Evolutionary conservation across 2,888 invertebrate species (phyloP).

Genomic region (Dioctria linearis): DNA sequence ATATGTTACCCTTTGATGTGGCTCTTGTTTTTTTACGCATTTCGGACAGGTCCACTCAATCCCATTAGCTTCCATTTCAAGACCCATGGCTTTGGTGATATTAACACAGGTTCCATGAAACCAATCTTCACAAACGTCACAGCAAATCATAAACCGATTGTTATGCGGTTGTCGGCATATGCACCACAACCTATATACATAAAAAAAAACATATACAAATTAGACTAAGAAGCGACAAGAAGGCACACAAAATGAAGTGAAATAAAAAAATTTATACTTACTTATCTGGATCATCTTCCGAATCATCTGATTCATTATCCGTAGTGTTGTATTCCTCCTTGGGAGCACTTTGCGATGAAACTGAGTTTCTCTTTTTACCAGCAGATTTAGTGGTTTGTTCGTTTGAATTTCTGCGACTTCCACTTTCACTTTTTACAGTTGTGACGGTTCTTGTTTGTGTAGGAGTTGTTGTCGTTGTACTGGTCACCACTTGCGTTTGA

Average conservation of each 20-base stretch:
- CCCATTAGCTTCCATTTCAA: conserved; percentile 91
- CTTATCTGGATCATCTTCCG: conserved; percentile 94
- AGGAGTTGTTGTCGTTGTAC: conserved; percentile 51
- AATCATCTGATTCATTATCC: conserved; percentile 73
- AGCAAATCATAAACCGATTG: conserved; percentile 97
- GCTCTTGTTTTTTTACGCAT: conserved; percentile 77
- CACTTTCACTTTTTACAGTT: conserved; percentile 15
- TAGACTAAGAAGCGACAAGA: background rate
- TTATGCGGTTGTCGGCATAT: conserved; percentile 96
- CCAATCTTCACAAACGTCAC: conserved; percentile 97
- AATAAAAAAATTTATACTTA: conserved; percentile 62
- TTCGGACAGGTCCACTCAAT: conserved; percentile 92
- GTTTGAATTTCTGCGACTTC: conserved; percentile 31
- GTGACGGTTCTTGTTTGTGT: conserved; percentile 44
- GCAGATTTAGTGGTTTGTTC: conserved; percentile 23
- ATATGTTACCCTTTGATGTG: conserved; percentile 64
- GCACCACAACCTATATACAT: conserved; percentile 84
- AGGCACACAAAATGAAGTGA: too few relatives aligned
- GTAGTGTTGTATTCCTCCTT: conserved; percentile 38
- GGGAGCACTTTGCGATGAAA: conserved; percentile 47
- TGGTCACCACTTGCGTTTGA: conserved; percentile 66
- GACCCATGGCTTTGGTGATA: conserved; percentile 91
- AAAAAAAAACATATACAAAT: background rate
- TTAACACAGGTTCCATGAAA: conserved; percentile 98
- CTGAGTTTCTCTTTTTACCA: conserved; percentile 53